Evolutionary conservation across 2,888 invertebrate species (phyloP), one percentile per base, ranked within the genome.

Genomic region (Habrosyne pyritoides): DNA sequence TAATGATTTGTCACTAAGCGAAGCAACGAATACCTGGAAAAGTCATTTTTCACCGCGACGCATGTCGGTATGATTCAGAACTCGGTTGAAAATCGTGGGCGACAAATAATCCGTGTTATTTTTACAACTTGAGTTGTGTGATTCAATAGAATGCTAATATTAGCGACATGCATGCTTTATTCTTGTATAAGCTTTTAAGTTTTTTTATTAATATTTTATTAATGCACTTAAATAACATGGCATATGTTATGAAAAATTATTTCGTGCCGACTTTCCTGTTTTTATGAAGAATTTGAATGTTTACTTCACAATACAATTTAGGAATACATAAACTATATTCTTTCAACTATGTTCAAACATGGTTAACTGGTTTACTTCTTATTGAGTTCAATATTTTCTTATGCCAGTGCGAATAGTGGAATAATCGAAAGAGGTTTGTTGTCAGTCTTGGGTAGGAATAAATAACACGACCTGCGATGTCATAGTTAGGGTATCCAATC

Each of bases 31-130:
- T 82, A 82, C 83, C 77, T 81, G 80, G 75, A 80, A 78, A 53
- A 76, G 56, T 64, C 53, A 75, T 81, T 78, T 75, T 76, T 83
- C 77, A 82, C 57, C 14, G 59, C 61, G 73, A 78, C 75, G 69
- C 59, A 70, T 66, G 71, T 65, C 63, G 55, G 59, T 53, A 63
- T 87, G 86, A 86, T 69, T 86, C 87, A 87, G 68, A 68, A 53
- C 54, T 61, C 63, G 64, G 60, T 65, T 58, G 61, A 63, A 74
- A 78, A 63, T 64, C 75, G 86, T 84, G 86, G 87, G 87, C 86
- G 85, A 75, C 71, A 75, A 79, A 73, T 78, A 82, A 80, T 76
- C 74, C 65, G 74, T 59, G 81, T 83, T 87, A 86, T 86, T 86
- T 87, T 85, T 86, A 83, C 57, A 78, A 70, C 73, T 69, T 72